phyloP scores from a whole-genome alignment of 2,113 vertebrate genomes.

The Cathartes aura region DNA sequence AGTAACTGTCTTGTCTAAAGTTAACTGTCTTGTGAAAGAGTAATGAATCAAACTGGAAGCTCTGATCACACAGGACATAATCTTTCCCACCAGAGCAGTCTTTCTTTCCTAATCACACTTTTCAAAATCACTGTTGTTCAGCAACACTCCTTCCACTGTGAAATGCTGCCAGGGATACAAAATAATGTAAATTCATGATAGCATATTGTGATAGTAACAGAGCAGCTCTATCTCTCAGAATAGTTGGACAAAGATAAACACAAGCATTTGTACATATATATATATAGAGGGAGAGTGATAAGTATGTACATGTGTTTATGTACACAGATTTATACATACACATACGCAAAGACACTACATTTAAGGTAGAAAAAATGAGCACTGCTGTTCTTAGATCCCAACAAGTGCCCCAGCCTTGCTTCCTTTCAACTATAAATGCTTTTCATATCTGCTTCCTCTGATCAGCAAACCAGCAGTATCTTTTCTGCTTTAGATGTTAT shows the following conservation, averaged over 20 bases:
- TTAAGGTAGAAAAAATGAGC: not conserved
- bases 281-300: not conserved
- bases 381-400: not conserved
- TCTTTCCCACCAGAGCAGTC: slow-evolving; percentile 21
- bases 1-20: slow-evolving; percentile 2
- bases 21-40: slow-evolving; percentile 11
- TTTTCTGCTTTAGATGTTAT: slow-evolving; percentile 1
- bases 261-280: not conserved
- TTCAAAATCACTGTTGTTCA: not conserved
- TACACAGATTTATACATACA: not conserved
- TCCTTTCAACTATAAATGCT: not conserved
- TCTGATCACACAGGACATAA: slow-evolving; percentile 32
- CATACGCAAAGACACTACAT: not conserved
- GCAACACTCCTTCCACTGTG: not conserved
- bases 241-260: not conserved
- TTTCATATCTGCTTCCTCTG: not conserved
- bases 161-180: not conserved
- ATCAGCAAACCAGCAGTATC: not conserved
- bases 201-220: not conserved
- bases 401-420: not conserved
- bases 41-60: slow-evolving; percentile 27
- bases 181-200: not conserved
- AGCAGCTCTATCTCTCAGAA: not conserved
- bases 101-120: slow-evolving; percentile 19
- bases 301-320: not conserved